Conservation (phyloP, 2,797 vertebrate species). For the Periparus ater region DNA sequence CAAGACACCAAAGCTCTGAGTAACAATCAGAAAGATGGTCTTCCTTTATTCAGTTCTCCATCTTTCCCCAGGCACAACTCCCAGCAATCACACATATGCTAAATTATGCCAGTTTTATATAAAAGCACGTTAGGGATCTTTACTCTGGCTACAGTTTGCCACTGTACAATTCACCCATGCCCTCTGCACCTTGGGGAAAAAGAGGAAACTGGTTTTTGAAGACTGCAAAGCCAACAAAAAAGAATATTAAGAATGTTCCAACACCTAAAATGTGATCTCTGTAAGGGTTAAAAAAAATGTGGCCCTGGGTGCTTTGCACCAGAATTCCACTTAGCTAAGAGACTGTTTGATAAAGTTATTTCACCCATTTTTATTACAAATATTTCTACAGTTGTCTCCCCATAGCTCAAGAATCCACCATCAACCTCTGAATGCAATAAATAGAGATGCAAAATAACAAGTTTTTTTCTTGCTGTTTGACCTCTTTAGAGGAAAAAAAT, state of each 20-base stretch:
- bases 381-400: neutral
- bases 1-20: neutral
- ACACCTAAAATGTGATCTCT: neutral
- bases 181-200: neutral
- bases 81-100: neutral
- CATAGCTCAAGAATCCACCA: neutral
- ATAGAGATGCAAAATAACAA: neutral
- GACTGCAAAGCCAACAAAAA: neutral
- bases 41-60: neutral
- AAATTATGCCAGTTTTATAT: neutral
- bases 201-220: neutral
- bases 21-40: neutral
- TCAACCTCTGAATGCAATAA: rapidly evolving
- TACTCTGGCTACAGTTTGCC: neutral
- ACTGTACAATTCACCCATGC: neutral
- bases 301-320: neutral
- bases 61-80: neutral
- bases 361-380: neutral
- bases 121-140: neutral
- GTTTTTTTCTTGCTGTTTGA: neutral
- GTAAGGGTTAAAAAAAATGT: neutral
- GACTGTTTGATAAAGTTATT: neutral
- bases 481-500: neutral
- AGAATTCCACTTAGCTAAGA: neutral
- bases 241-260: neutral